These are phyloP conservation scores for Trissonchulus sp. DNA, from an alignment of 2,888 invertebrate genomes.

Conservation along the genomic window DNA sequence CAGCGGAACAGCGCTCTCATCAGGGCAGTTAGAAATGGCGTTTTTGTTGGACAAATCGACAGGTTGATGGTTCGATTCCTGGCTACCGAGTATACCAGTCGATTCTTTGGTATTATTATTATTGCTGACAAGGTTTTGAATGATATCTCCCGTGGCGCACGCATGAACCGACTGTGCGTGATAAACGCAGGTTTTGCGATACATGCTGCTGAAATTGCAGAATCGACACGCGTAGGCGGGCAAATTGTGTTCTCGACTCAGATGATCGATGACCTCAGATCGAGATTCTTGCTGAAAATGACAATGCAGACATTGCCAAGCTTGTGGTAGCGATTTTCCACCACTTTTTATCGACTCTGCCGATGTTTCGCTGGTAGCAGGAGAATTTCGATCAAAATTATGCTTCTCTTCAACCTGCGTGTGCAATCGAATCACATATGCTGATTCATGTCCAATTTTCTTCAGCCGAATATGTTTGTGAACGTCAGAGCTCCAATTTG, in stretches of 20 bases:
- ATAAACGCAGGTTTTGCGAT: constrained; percentile 19
- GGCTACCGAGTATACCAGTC: neutral
- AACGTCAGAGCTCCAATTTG: constrained; percentile 95
- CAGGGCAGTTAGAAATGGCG: neutral
- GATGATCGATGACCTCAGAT: constrained; percentile 24
- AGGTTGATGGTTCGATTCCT: neutral
- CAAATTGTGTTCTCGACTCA: neutral
- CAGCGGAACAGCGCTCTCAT: neutral
- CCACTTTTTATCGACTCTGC: neutral
- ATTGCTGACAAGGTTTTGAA: neutral
- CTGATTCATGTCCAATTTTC: constrained; percentile 38
- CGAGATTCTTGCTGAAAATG: neutral
- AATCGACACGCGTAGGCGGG: constrained; percentile 19
- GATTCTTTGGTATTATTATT: neutral
- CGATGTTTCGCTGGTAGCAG: neutral
- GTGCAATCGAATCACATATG: constrained; percentile 21
- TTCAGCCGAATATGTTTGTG: constrained; percentile 88
- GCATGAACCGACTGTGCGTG: constrained; percentile 23
- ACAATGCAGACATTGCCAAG: constrained; percentile 23
- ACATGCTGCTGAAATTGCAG: constrained; percentile 26
- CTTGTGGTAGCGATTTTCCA: neutral
- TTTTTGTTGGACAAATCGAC: neutral
- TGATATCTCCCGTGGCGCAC: neutral
- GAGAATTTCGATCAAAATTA: neutral
- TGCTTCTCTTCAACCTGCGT: too few relatives aligned